Conservation (phyloP, 1,140 invertebrate genomes). For the Calliphora vicina region DNA sequence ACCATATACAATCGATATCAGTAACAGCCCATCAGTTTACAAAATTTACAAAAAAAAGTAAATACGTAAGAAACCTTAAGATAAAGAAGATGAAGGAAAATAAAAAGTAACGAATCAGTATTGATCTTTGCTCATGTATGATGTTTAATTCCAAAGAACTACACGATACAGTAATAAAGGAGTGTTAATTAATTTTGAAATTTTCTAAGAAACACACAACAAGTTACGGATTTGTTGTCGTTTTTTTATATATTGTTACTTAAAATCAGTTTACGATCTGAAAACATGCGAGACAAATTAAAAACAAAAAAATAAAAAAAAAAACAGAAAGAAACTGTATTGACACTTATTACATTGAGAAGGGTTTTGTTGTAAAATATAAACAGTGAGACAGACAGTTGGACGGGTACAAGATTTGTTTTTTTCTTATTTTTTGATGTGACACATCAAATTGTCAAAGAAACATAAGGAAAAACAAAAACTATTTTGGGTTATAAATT, state of each 20-base stretch:
- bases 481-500: neutral
- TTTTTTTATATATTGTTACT: neutral
- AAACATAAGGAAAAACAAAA: neutral
- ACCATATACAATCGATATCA: constrained; percentile 5
- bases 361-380: constrained; percentile 15
- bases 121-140: neutral
- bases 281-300: constrained; percentile 14
- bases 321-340: neutral
- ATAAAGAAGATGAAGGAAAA: neutral
- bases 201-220: constrained; percentile 5
- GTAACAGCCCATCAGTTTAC: neutral
- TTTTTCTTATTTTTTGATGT: neutral
- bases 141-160: constrained; percentile 13
- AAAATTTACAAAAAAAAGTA: neutral
- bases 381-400: neutral
- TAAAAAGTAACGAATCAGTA: neutral
- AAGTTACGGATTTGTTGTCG: neutral
- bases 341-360: constrained; percentile 24
- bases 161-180: constrained; percentile 13
- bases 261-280: neutral
- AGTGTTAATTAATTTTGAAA: constrained; percentile 14
- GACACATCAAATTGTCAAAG: constrained; percentile 13
- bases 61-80: neutral
- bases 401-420: neutral
- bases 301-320: neutral